Percentiles rank a stretch among this genome's conserved stretches.
Evolutionary conservation across 2,888 invertebrate species (phyloP).

Genomic region (Oxystoma pomonae): DNA sequence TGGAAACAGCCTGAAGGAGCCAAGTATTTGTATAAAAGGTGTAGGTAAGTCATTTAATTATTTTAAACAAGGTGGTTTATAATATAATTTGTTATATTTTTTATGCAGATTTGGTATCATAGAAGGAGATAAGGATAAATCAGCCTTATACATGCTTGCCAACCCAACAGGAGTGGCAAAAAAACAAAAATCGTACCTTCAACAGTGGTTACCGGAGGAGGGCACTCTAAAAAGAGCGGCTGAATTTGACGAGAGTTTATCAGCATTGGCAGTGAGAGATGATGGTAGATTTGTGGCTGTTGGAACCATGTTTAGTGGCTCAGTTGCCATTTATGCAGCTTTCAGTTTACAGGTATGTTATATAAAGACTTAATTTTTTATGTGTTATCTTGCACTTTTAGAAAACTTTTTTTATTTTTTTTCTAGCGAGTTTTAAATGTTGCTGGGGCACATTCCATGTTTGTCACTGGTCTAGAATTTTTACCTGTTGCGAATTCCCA

Average conservation of each 20-base stretch:
- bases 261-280: conserved; percentile 82
- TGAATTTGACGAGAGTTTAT: conserved; percentile 69
- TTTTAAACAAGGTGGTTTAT: conserved; percentile 7
- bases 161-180: conserved; percentile 74
- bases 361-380: neutral
- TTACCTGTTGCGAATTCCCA: conserved; percentile 74
- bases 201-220: conserved; percentile 68
- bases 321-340: conserved; percentile 84
- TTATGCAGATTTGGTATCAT: conserved; percentile 64
- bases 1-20: conserved; percentile 73
- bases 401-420: conserved; percentile 17
- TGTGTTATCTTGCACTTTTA: too few relatives aligned
- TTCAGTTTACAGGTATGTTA: conserved; percentile 80
- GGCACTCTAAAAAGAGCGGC: conserved; percentile 53
- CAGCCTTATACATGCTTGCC: conserved; percentile 71
- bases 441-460: conserved; percentile 87
- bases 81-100: too few relatives aligned
- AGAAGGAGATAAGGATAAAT: conserved; percentile 61
- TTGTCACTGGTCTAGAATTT: conserved; percentile 95
- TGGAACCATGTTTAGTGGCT: conserved; percentile 91
- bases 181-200: conserved; percentile 69
- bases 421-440: conserved; percentile 77
- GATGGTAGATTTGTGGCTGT: conserved; percentile 90
- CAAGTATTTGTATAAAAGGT: conserved; percentile 80
- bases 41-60: conserved; percentile 60